phyloP scores from a whole-genome alignment of 2,888 invertebrate species.

The Thecophora atra region DNA sequence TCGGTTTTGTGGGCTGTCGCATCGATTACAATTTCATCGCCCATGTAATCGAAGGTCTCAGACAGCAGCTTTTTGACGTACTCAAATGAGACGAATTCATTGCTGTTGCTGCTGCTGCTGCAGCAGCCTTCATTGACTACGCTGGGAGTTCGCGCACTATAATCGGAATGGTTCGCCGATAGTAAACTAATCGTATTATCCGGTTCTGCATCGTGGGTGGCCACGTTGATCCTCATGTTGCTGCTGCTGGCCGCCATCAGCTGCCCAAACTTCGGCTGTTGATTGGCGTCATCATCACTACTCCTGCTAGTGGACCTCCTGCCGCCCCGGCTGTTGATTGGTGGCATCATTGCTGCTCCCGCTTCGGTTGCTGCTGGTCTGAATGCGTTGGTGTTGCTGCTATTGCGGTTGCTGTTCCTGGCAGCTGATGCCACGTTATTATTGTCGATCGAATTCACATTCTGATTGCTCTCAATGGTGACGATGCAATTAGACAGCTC shows the following conservation, averaged over 20 bases:
- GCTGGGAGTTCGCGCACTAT: slow-evolving; percentile 26
- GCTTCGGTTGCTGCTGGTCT: slow-evolving; percentile 43
- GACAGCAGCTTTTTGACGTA: slow-evolving; percentile 65
- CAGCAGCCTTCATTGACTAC: slow-evolving; percentile 31
- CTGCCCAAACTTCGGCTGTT: slow-evolving; percentile 58
- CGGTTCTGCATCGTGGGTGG: slow-evolving; percentile 35
- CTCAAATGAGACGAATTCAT: slow-evolving; percentile 65
- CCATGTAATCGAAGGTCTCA: slow-evolving; percentile 58
- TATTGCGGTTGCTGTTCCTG: slow-evolving; percentile 35
- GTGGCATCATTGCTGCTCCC: slow-evolving; percentile 40
- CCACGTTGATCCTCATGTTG: slow-evolving; percentile 37
- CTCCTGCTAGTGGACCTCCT: slow-evolving; percentile 31
- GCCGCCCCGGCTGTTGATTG: slow-evolving; percentile 41
- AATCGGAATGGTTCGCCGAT: slow-evolving; percentile 34
- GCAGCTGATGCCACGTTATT: slow-evolving; percentile 40
- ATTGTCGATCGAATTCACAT: slow-evolving; percentile 50
- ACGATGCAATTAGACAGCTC: slow-evolving; percentile 67
- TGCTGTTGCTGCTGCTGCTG: slow-evolving; percentile 31
- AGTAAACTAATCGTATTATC: slow-evolving; percentile 45
- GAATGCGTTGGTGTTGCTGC: slow-evolving; percentile 39
- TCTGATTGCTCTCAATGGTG: slow-evolving; percentile 63
- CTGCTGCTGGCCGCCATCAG: slow-evolving; percentile 44
- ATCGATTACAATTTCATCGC: slow-evolving; percentile 33
- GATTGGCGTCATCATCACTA: slow-evolving; percentile 53
- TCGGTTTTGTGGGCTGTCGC: slow-evolving; percentile 8